Percentiles rank a stretch among this genome's conserved stretches.
phyloP scores from a whole-genome alignment of 2,113 vertebrate species.

The Atrichornis clamosus region DNA sequence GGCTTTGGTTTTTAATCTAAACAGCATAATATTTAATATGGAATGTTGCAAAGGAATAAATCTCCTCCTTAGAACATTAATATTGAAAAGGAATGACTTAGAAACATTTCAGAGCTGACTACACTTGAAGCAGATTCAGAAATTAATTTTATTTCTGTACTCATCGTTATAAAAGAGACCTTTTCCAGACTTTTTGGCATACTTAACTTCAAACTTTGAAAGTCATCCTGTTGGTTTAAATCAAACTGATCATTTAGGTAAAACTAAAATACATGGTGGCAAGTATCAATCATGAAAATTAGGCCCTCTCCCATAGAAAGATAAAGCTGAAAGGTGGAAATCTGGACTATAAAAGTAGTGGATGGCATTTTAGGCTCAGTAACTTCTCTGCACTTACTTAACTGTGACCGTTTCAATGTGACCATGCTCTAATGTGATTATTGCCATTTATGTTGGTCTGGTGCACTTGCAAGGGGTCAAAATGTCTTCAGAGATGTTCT shows the following conservation, averaged over 20 bases:
- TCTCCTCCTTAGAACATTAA: not conserved
- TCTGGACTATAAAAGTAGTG: not conserved
- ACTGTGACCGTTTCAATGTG: not conserved
- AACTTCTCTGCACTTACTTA: not conserved
- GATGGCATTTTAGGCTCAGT: constrained; percentile 10
- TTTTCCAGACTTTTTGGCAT: not conserved
- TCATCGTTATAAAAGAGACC: not conserved
- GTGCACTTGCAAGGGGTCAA: not conserved
- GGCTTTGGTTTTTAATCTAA: not conserved
- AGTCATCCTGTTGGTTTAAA: not conserved
- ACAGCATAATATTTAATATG: not conserved
- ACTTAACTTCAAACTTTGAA: not conserved
- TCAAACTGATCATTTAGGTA: not conserved
- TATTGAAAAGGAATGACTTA: not conserved
- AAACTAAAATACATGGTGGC: not conserved
- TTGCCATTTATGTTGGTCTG: not conserved
- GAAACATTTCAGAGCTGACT: not conserved
- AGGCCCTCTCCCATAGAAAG: not conserved
- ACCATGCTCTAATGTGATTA: not conserved
- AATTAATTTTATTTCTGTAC: not conserved
- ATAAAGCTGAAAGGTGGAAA: not conserved
- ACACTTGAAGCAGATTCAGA: not conserved
- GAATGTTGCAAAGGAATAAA: not conserved
- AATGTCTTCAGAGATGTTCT: not conserved
- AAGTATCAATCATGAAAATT: not conserved